Conservation (phyloP, 1,140 invertebrate genomes). For the Drosophila nigrodunni region DNA sequence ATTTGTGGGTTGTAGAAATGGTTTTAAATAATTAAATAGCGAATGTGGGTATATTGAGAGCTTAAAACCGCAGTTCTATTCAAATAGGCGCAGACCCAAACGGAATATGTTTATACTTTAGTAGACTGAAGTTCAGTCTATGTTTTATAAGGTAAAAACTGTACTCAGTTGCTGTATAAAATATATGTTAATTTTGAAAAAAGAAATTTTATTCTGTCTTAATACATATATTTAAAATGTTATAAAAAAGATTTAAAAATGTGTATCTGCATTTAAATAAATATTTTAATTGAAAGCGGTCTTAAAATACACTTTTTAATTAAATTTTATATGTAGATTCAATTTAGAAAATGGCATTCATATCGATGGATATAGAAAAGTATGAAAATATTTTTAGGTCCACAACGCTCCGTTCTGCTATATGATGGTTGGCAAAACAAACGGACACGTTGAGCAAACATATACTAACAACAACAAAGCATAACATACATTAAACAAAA, state of each 20-base stretch:
- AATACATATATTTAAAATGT: too few relatives aligned
- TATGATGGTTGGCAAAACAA: constrained; percentile 32
- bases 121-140: neutral
- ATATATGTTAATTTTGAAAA: too few relatives aligned
- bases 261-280: too few relatives aligned
- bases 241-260: too few relatives aligned
- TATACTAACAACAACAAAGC: constrained; percentile 11
- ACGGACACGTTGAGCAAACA: constrained; percentile 37
- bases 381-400: too few relatives aligned
- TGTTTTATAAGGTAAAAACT: too few relatives aligned
- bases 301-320: neutral
- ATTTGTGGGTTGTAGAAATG: neutral
- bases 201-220: too few relatives aligned
- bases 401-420: neutral
- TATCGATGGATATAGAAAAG: neutral
- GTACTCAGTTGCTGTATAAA: too few relatives aligned
- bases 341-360: neutral
- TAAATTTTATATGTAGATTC: neutral
- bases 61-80: constrained; percentile 27
- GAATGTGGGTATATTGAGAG: constrained; percentile 34
- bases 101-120: neutral
- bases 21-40: constrained; percentile 52
- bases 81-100: constrained; percentile 17
- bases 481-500: constrained; percentile 16
- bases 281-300: too few relatives aligned